A percentile compares a stretch with the other conserved stretches of the same genome.
Conservation (phyloP, 2,888 invertebrate species). For the Orgyia antiqua region DNA sequence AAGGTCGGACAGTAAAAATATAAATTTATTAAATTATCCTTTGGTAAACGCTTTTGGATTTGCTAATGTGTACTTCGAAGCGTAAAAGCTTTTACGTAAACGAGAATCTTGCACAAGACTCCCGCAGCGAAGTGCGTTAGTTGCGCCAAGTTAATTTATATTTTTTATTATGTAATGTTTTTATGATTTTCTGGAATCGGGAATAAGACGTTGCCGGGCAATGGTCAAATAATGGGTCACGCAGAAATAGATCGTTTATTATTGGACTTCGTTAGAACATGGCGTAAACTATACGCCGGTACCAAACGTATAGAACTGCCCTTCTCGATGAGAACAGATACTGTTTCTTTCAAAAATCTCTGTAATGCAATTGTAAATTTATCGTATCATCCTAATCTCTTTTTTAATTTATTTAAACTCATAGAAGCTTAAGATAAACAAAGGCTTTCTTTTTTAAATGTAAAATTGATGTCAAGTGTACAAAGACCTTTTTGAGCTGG, state of each 20-base stretch:
- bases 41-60: constrained; percentile 23
- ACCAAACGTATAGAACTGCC: constrained; percentile 32
- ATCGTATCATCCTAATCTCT: too few relatives aligned
- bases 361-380: too few relatives aligned
- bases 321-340: constrained; percentile 3
- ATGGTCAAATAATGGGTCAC: constrained; percentile 61
- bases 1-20: constrained; percentile 26
- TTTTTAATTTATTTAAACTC: too few relatives aligned
- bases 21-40: constrained; percentile 31
- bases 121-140: constrained; percentile 31
- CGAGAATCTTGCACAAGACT: constrained; percentile 43
- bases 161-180: constrained; percentile 56
- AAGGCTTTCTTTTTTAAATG: constrained; percentile 17
- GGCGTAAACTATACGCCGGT: constrained; percentile 35
- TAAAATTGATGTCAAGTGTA: constrained; percentile 10
- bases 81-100: constrained; percentile 51
- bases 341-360: too few relatives aligned
- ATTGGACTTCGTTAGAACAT: constrained; percentile 60
- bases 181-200: constrained; percentile 54
- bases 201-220: constrained; percentile 39
- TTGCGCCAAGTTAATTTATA: constrained; percentile 34
- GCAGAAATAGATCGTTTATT: constrained; percentile 58
- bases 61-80: constrained; percentile 38
- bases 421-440: too few relatives aligned
- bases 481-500: constrained; percentile 16